These are phyloP conservation scores for Pygmarrhopalites habei DNA, from an alignment of 1,140 invertebrate species.

Conservation along the genomic window DNA sequence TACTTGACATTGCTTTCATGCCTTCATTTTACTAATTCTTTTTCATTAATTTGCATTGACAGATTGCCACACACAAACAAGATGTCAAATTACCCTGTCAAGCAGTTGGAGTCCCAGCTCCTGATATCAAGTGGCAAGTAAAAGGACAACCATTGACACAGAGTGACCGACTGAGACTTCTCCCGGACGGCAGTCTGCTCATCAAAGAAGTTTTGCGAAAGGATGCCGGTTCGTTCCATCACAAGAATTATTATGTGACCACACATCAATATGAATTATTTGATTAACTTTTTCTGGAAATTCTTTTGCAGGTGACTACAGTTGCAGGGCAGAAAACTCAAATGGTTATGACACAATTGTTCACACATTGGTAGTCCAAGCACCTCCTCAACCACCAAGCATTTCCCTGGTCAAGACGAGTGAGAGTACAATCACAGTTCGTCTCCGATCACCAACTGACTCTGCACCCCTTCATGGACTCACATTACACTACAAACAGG, in stretches of 20 bases:
- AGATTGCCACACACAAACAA: slow-evolving; percentile 81
- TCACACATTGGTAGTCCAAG: slow-evolving; percentile 53
- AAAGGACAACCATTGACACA: slow-evolving; percentile 58
- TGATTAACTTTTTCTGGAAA: too few species aligned
- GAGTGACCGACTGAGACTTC: slow-evolving; percentile 68
- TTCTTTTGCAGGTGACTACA: slow-evolving; percentile 41
- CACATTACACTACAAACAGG: slow-evolving; percentile 85
- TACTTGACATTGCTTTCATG: too few species aligned
- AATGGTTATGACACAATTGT: slow-evolving; percentile 87
- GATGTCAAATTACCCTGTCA: slow-evolving; percentile 84
- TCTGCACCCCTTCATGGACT: slow-evolving; percentile 72
- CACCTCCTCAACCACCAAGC: slow-evolving; percentile 74
- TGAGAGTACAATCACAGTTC: slow-evolving; percentile 71
- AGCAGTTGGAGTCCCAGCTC: slow-evolving; percentile 79
- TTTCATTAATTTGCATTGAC: too few species aligned
- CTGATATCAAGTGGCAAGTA: slow-evolving; percentile 65
- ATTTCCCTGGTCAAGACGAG: slow-evolving; percentile 71
- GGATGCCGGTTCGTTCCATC: too few species aligned
- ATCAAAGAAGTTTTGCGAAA: slow-evolving; percentile 75
- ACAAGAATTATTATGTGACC: too few species aligned
- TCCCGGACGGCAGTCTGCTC: slow-evolving; percentile 80
- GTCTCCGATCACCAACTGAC: slow-evolving; percentile 65
- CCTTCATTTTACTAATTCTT: too few species aligned
- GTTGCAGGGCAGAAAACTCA: slow-evolving; percentile 83
- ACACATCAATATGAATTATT: too few species aligned